Conservation (phyloP, 2,888 invertebrate genomes). For the Brachyptera risi region DNA sequence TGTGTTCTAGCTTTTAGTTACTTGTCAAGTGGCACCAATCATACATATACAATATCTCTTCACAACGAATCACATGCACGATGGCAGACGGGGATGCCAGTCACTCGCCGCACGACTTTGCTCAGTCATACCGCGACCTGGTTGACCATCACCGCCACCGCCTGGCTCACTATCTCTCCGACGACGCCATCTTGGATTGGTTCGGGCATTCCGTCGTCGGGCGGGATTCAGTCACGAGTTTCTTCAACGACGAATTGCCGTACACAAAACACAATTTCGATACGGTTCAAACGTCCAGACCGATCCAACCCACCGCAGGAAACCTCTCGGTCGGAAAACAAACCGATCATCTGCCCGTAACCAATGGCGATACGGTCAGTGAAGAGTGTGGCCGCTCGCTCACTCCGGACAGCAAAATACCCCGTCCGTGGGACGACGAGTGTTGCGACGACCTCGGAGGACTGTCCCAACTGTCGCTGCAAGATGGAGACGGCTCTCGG, state of each 20-base stretch:
- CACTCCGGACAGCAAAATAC: not conserved
- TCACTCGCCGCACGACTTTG: constrained; percentile 2
- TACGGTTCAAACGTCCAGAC: not conserved
- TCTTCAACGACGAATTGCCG: constrained; percentile 12
- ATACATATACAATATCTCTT: too few species aligned
- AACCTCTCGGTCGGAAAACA: not conserved
- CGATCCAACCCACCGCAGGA: not conserved
- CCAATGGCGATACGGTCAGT: not conserved
- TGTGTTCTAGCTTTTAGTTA: too few species aligned
- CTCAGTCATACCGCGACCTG: constrained; percentile 18
- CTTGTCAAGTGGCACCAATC: too few species aligned
- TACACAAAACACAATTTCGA: not conserved
- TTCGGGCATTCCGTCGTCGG: constrained; percentile 23
- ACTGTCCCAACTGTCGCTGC: not conserved
- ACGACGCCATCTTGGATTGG: constrained; percentile 25
- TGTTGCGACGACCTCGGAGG: not conserved
- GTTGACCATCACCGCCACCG: constrained; percentile 19
- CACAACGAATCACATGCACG: too few species aligned
- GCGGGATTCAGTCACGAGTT: constrained; percentile 5
- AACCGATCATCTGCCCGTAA: too few species aligned
- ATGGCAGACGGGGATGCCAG: not conserved
- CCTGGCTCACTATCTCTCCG: constrained; percentile 10
- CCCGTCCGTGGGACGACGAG: not conserved
- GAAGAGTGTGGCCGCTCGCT: not conserved
- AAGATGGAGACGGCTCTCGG: not conserved